Percentiles rank a stretch among this genome's conserved stretches.
These are phyloP conservation scores for Mayetiola destructor DNA, from an alignment of 2,888 invertebrate genomes.

Conservation along the genomic window DNA sequence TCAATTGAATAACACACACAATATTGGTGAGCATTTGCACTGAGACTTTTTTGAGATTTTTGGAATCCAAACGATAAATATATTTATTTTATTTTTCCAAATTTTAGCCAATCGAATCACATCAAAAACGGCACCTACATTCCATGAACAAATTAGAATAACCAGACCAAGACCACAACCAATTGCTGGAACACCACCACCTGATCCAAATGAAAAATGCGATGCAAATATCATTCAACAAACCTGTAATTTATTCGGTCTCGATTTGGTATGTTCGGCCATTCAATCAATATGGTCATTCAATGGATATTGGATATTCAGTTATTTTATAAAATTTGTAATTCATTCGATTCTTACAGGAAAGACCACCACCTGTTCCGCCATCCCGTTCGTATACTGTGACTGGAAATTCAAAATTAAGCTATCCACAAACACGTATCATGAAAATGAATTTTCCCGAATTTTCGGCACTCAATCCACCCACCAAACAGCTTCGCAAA, in stretches of 20 bases:
- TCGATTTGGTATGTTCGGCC: slow-evolving; percentile 58
- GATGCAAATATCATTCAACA: slow-evolving; percentile 80
- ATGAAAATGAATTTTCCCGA: slow-evolving; percentile 82
- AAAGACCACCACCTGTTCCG: slow-evolving; percentile 83
- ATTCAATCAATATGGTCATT: not conserved
- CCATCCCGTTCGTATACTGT: slow-evolving; percentile 83
- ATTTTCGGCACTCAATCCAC: slow-evolving; percentile 31
- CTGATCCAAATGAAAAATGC: slow-evolving; percentile 70
- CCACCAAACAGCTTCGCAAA: slow-evolving; percentile 45
- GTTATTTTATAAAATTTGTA: slow-evolving; percentile 1
- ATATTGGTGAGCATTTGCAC: not conserved
- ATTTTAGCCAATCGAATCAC: not conserved
- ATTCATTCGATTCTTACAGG: slow-evolving; percentile 37
- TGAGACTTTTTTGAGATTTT: no score
- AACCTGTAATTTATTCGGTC: slow-evolving; percentile 77
- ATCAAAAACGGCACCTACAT: slow-evolving; percentile 21
- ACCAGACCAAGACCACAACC: slow-evolving; percentile 76
- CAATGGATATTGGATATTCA: slow-evolving; percentile 5
- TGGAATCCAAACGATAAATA: no score
- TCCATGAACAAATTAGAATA: no score
- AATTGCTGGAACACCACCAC: slow-evolving; percentile 79
- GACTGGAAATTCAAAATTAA: slow-evolving; percentile 74
- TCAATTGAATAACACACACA: not conserved
- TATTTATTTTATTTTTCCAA: not conserved
- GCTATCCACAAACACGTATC: slow-evolving; percentile 81